A percentile compares a stretch with the other conserved stretches of the same genome.
Evolutionary conservation across 1,140 invertebrate genomes (phyloP).

Genomic region (Cydia fagiglandana): DNA sequence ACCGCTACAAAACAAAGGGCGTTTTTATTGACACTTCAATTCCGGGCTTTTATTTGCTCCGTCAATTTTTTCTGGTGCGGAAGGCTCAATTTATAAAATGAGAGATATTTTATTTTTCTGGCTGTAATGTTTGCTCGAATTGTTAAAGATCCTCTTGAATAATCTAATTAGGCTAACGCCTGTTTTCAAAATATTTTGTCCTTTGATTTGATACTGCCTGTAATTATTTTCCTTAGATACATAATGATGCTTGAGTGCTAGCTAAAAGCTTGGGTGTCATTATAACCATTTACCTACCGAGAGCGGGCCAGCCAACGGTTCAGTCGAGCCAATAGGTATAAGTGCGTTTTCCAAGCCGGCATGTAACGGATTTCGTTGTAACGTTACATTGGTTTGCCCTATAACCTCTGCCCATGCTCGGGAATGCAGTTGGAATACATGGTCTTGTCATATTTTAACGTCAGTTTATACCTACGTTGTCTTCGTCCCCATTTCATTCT

Average conservation of each 20-base stretch:
- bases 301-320: too few relatives aligned
- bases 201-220: not conserved
- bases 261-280: not conserved
- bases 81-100: slow-evolving; percentile 18
- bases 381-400: too few relatives aligned
- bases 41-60: slow-evolving; percentile 8
- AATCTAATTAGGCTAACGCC: too few relatives aligned
- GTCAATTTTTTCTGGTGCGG: not conserved
- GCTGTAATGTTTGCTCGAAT: not conserved
- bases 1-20: slow-evolving; percentile 14
- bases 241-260: slow-evolving; percentile 5
- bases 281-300: too few relatives aligned
- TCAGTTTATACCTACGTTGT: not conserved
- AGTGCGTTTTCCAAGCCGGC: too few relatives aligned
- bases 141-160: not conserved
- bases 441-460: slow-evolving; percentile 6
- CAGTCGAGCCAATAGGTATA: too few relatives aligned
- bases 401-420: not conserved
- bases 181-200: not conserved
- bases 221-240: not conserved
- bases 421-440: not conserved
- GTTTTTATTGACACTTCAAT: slow-evolving; percentile 27
- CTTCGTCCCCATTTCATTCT: not conserved
- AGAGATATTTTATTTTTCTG: slow-evolving; percentile 7
- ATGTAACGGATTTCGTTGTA: too few relatives aligned